phyloP scores from a whole-genome alignment of 2,797 vertebrate genomes.

The Rhabdophis nuchalis region DNA sequence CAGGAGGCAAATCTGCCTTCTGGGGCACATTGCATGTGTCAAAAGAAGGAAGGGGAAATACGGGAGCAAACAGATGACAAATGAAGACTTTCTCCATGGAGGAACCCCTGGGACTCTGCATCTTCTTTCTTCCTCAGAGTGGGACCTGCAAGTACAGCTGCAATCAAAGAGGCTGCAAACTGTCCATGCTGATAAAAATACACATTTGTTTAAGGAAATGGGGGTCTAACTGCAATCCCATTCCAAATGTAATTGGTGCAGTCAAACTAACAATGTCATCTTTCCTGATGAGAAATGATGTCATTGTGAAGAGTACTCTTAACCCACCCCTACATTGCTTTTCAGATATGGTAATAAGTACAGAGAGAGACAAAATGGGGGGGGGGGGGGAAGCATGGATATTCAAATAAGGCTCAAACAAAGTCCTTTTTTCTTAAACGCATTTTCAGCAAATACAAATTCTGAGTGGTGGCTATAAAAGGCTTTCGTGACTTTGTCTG shows the following conservation, averaged over 20 bases:
- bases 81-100: not conserved
- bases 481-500: not conserved
- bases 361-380: too few relatives aligned
- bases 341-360: not conserved
- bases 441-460: slow-evolving; percentile 6
- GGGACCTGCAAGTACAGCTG: not conserved
- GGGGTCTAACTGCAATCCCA: not conserved
- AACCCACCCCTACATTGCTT: not conserved
- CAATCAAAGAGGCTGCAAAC: not conserved
- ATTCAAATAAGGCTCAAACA: not conserved
- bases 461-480: not conserved
- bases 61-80: not conserved
- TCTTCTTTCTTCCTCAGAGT: not conserved
- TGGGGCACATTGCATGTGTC: not conserved
- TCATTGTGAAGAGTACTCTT: not conserved
- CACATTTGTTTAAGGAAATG: not conserved
- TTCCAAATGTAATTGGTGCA: not conserved
- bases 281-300: not conserved
- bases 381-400: not conserved
- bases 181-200: not conserved
- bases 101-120: not conserved
- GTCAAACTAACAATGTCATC: not conserved
- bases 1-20: not conserved
- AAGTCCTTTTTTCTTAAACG: slow-evolving; percentile 3
- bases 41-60: not conserved